Base-by-base conservation (phyloP, 2,888 invertebrate species). In the Ophioninae sp. region DNA sequence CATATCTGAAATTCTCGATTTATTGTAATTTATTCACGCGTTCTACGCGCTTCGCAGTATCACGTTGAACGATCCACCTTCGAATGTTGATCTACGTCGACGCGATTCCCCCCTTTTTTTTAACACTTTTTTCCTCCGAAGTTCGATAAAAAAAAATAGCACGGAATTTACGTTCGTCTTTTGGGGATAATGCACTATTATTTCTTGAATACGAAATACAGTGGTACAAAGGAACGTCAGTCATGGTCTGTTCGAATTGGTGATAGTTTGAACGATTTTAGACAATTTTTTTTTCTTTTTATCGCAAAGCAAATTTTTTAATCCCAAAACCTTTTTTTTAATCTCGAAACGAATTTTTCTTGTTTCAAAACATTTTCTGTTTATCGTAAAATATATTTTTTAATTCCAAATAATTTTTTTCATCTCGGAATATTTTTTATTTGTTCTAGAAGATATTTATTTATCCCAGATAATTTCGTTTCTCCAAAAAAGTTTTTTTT, bases 11-110 rank as follows among this genome's bases (percentile, higher is more conserved):
- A 59, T 68, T 23, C 9, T 9, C 59, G 78, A 72, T 72, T 83
- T 79, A 83, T 79, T 71, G 39, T 76, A 76, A 83, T 83, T 79
- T 72, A 83, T 83, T 71, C 75, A n/a, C 58, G n/a, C 69, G 22
- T 71, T 30, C 30, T 30, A 6, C 51, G 37, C 61, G 37, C 51
- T 51, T 51, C 51, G 44, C 51, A 51, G 20, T 59, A 58, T 30
- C 23, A 13, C 22, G 39, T 72, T 6, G 17, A 51, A 17, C 51
- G 51, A 51, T 51, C 51, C 17, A 17, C 2, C 51, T 51, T 17
- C 5, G 30, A 3, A 30, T 30, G 30, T 30, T 30, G 51, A 51
- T 51, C 3, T 13, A 13, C 51, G 17, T 17, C 51, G 51, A 51
- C 51, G 6, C 51, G 17, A 51, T 51, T 10, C 13, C 3, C 13